Evolutionary conservation across 2,888 invertebrate species (phyloP), one percentile per base, ranked within the genome.

Genomic region (Lasioglossum vierecki): DNA sequence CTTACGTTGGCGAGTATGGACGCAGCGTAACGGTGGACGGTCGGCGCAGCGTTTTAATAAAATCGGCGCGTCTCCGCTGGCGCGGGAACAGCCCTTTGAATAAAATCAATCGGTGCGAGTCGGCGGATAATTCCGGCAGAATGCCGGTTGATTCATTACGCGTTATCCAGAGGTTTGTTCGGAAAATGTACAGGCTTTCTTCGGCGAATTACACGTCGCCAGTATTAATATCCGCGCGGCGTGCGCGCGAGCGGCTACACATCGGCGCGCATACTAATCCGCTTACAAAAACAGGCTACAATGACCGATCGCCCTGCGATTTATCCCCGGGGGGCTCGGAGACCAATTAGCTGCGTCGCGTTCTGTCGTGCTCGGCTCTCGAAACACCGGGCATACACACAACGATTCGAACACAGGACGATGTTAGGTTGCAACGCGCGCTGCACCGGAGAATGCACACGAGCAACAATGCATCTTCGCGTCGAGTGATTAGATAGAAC

Each of bases 381-480:
- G 41, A 80, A 57, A 72, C 57, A 68, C 68, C 26, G 73, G 22
- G 53, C 3, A 8, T 13, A 5, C 49, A 35, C n/a, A 15, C 49
- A 30, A 49, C n/a, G 49, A 15, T 3, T 57, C 11, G 49, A 41
- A 18, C 57, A 18, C 57, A 2, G 53, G 72, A 11, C 49, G 83
- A 70, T 90, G 91, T 89, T 86, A 70, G 90, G 91, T 89, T 86
- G 91, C 88, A 90, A 92, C 93, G 89, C 91, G 92, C 91, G 91
- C 49, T 6, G 22, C 22, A 2, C 26, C 63, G 8, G 92, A 49
- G 89, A 79, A 84, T 80, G 80, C 57, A 3, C 87, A 76, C 90
- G 88, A 88, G 88, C 86, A 91, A 93, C 93, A 92, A 93, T 93
- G 92, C 91, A 91, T 93, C 93, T 91, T 91, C 88, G 91, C 91